A percentile compares a stretch with the other conserved stretches of the same genome.
Evolutionary conservation across 2,888 invertebrate genomes (phyloP).

Genomic region (Drosophila silvestris): DNA sequence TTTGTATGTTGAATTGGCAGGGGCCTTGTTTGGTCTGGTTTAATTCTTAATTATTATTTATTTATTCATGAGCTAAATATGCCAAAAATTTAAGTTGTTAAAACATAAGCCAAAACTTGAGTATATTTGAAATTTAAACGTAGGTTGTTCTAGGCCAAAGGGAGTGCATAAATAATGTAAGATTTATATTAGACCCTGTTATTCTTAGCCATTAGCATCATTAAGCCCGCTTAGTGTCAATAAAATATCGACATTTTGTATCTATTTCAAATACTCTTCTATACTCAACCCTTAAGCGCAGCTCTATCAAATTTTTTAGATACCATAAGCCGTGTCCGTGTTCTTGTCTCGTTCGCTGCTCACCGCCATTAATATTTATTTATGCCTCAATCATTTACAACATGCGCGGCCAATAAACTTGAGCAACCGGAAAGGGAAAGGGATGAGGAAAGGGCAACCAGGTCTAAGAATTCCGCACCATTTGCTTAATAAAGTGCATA

Average conservation of each 20-base stretch:
- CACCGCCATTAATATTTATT: constrained; percentile 66
- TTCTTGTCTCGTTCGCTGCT: constrained; percentile 9
- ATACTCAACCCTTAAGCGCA: constrained; percentile 34
- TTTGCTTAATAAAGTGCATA: constrained; percentile 65
- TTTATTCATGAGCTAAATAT: not conserved
- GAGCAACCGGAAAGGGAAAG: not conserved
- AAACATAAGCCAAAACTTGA: not conserved
- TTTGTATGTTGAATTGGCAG: not conserved
- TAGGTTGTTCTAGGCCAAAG: not conserved
- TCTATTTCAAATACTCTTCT: not conserved
- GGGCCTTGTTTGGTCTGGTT: not conserved
- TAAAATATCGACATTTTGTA: constrained; percentile 19
- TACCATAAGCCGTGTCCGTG: constrained; percentile 24
- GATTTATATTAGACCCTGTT: not conserved
- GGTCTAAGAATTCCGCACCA: constrained; percentile 40
- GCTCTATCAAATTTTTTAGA: constrained; percentile 10
- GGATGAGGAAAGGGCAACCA: not conserved
- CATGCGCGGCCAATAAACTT: constrained; percentile 35
- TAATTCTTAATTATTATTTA: constrained; percentile 1
- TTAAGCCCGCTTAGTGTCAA: constrained; percentile 12
- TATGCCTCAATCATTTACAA: constrained; percentile 63
- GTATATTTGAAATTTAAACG: too few relatives aligned
- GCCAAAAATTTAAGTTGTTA: not conserved
- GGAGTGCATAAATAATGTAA: not conserved
- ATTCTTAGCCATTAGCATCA: not conserved